Conservation (phyloP, 2,797 vertebrate species). For the Rhodeus uyekii region DNA sequence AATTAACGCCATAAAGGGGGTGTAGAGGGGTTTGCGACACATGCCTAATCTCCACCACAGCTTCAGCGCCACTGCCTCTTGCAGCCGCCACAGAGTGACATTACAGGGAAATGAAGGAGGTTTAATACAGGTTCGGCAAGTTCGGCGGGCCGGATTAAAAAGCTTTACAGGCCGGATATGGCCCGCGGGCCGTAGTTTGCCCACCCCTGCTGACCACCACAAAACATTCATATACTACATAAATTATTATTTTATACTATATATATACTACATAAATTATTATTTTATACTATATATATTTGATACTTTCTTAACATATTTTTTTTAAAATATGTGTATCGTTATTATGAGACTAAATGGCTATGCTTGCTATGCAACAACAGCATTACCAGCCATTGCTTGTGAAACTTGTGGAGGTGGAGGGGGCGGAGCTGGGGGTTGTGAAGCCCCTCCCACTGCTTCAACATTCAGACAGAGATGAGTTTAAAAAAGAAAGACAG, state of each 20-base stretch:
- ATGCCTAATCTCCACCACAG: too few species aligned
- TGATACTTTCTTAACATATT: background rate
- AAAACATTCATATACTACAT: background rate
- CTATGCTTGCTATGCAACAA: background rate
- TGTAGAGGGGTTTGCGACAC: too few species aligned
- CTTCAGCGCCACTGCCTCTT: too few species aligned
- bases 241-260: background rate
- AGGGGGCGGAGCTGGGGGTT: constrained; percentile 3
- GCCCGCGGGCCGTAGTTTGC: too few species aligned
- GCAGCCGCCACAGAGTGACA: too few species aligned
- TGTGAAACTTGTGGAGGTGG: constrained; percentile 26
- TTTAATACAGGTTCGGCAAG: too few species aligned
- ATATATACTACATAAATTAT: too few species aligned
- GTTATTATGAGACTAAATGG: background rate
- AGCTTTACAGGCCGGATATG: too few species aligned
- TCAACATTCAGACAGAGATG: constrained; percentile 20
- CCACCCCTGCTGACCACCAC: background rate
- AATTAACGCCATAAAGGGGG: too few species aligned
- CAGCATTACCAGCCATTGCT: constrained; percentile 40
- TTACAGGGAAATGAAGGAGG: too few species aligned
- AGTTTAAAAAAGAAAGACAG: constrained; percentile 5
- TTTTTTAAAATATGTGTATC: background rate
- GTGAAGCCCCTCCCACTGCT: constrained; percentile 22
- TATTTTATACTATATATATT: too few species aligned
- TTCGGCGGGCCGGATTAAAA: too few species aligned